Evolutionary conservation across 2,113 vertebrate species (phyloP), one percentile per base, ranked within the genome.

Genomic region (Sapayoa aenigma): DNA sequence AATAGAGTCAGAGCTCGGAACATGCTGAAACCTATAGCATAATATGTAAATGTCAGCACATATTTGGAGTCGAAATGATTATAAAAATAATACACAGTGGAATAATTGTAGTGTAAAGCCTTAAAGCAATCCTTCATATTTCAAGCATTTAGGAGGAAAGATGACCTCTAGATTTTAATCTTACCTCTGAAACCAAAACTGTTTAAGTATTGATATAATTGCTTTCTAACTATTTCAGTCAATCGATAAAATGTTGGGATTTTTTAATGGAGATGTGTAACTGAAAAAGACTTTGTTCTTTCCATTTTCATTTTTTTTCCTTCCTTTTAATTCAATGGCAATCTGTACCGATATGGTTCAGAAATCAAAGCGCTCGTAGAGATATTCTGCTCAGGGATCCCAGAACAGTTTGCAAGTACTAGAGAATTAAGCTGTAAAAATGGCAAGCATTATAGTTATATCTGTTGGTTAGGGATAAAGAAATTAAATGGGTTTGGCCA

Each of bases 11-110:
- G 85, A 91, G 44, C 91, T 96, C 81, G 44, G 94, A 94, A 93
- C 67, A 65, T 94, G 84, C 77, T 95, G 87, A 93, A 97, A 95
- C 95, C 79, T 89, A 87, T 77, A 93, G 92, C 82, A 62, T 78
- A 50, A 88, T 85, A 83, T 94, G 67, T 76, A 90, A 87, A 94
- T 59, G 89, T 91, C 74, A 95, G 84, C 77, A 90, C 76, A 89
- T 90, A 86, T 39, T 28, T 92, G 90, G 62, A 76, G 72, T 94
- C 85, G 82, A 93, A 96, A 88, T 82, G 81, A 95, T 89, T 91
- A 75, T 74, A 68, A 88, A 96, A 95, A 89, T 90, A 96, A 91
- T 59, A 82, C 84, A 66, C 53, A 84, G 76, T 83, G 88, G 68
- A 86, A 84, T 95, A 90, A 93, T 93, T 91, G 90, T 85, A 88